Base-by-base conservation (phyloP, 2,797 vertebrate species). In the Eulemur coronatus region DNA sequence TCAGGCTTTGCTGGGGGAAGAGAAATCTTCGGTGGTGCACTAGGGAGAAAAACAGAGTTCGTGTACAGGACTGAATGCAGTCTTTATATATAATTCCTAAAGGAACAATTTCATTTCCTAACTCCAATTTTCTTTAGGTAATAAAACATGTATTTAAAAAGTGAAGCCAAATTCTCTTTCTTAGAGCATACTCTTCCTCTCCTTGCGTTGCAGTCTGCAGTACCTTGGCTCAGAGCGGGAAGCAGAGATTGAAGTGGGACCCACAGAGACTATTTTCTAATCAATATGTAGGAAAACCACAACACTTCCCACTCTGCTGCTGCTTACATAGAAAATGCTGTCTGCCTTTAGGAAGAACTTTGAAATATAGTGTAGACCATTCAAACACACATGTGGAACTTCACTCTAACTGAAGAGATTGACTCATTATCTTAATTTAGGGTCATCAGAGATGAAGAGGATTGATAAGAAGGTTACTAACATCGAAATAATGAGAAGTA, bases 1-100 rank as follows among this genome's bases (percentile, higher is more conserved):
- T 99, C 98, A 99, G 98, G 96, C 99, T 99, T 98, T 99, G 99
- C 94, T 99, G 99, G 94, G 99, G 99, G 98, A 99, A 99, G 84
- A 99, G 99, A 97, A 99, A 99, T 95, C 99, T 99, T 97, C 99
- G 99, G 98, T 99, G 99, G 98, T 99, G 99, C 98, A 99, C 99
- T 99, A 98, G 88, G 59, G 90, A 95, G 98, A 97, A 65, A 97
- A 97, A 98, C 87, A 97, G 1, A 95, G 92, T 95, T 22, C 76
- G n/a, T 24, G 50, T 69, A 20, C 14, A 55, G 80, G 46, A 84
- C 69, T 84, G 81, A 73, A 48, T 15, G 46, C 17, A 48, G 20
- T 35, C 76, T 35, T 1, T 69, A 61, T 70, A 61, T 1, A 7
- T 1, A 3, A 79, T 41, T 76, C 94, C 92, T 30, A 84, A 89